Base-by-base conservation (phyloP, 2,888 invertebrate genomes). In the Aleiodes leptofemur region DNA sequence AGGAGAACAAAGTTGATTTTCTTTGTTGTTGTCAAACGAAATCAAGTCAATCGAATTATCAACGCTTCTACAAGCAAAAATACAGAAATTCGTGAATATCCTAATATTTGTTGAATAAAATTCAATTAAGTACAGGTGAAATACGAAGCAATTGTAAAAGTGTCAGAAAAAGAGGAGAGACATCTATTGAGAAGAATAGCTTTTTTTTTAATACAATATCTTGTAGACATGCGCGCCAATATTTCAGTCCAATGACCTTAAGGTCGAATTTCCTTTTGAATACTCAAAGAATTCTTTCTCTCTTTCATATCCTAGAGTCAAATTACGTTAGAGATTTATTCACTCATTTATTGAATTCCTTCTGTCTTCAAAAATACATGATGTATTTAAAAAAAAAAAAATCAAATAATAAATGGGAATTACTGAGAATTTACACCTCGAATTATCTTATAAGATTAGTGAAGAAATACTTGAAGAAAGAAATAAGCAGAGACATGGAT, bases 201-300 rank as follows among this genome's bases (percentile, higher is more conserved):
- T 23, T 23, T 23, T 23, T 23, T 23, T 23, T 23, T 23, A 23
- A 85, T 86, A 86, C 84, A 82, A 83, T 80, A 79, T 81, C 82
- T 79, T 80, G 80, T 79, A 69, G 79, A 81, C 85, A 83, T 83
- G 85, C 82, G 79, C 79, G 77, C 82, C 83, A 85, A 85, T 83
- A 84, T 86, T 85, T 85, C 84, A 83, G 86, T 85, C 82, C 83
- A 83, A 85, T 85, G 86, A 86, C 83, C 85, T 83, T 82, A 43
- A 43, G 9, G 9, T 43, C 9, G 9, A 43, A 43, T 43, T 43
- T 43, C 9, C 43, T 23, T 23, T 23, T 23, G 23, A 23, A 23
- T 23, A 23, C 43, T 43, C 34, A 34, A 4, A 34, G 34, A 34
- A 0, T 68, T 70, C 69, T 53, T 61, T 74, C 4, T 34, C 6